Evolutionary conservation across 2,113 vertebrate genomes (phyloP).

Genomic region (Recurvirostra avosetta): DNA sequence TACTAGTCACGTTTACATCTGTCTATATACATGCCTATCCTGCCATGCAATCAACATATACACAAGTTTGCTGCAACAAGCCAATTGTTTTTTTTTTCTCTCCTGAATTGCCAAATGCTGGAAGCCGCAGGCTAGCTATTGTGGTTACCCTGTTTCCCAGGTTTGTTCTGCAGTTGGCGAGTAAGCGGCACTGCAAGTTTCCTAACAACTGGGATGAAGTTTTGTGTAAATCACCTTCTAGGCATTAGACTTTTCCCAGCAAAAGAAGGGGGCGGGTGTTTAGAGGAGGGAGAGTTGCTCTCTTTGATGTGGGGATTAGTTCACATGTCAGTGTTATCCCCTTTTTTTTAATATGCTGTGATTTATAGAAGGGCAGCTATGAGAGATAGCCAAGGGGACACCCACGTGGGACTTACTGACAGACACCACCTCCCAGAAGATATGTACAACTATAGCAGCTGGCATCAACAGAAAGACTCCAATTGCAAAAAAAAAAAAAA

Average conservation of each 20-base stretch:
- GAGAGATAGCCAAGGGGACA: constrained; percentile 47
- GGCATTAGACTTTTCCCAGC: constrained; percentile 66
- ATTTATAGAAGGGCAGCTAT: constrained; percentile 29
- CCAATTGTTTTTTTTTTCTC: not conserved
- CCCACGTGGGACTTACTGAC: constrained; percentile 31
- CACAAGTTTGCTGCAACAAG: not conserved
- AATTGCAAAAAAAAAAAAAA: not conserved
- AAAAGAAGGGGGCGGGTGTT: constrained; percentile 26
- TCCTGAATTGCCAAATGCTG: not conserved
- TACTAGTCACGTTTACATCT: constrained; percentile 12
- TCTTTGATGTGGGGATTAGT: constrained; percentile 68
- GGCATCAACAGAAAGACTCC: constrained; percentile 31
- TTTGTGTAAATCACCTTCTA: constrained; percentile 53
- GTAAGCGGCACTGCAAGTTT: constrained; percentile 9
- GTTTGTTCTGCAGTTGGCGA: constrained; percentile 15
- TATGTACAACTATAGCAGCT: not conserved
- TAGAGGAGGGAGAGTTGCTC: constrained; percentile 15
- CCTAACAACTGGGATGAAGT: constrained; percentile 30
- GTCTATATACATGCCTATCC: not conserved
- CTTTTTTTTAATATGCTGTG: constrained; percentile 41
- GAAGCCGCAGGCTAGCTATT: constrained; percentile 18
- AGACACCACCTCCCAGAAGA: constrained; percentile 19
- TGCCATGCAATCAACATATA: not conserved
- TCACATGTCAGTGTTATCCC: constrained; percentile 63
- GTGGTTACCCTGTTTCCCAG: constrained; percentile 37